Evolutionary conservation across 2,797 vertebrate genomes (phyloP).

Genomic region (Enteromius treurensis): DNA sequence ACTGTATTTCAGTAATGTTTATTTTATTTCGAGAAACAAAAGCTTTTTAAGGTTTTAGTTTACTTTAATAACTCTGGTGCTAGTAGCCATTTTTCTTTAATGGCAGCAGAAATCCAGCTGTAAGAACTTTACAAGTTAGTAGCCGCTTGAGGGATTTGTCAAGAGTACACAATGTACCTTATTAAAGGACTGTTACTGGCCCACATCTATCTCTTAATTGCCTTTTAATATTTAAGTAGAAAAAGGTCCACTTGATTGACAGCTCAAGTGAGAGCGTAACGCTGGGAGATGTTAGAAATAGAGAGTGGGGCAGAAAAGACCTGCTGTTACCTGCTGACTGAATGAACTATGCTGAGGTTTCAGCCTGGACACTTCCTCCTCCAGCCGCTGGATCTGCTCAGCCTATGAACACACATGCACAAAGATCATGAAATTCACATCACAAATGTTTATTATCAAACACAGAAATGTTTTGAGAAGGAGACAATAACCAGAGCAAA

Average conservation of each 20-base stretch:
- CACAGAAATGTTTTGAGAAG: slow-evolving; percentile 54
- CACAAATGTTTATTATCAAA: slow-evolving; percentile 58
- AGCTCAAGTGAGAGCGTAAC: not conserved
- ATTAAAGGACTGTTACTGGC: not conserved
- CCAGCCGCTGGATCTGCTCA: slow-evolving; percentile 53
- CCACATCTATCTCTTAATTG: not conserved
- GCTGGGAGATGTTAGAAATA: not conserved
- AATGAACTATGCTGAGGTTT: slow-evolving; percentile 53
- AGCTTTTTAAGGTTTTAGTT: not conserved
- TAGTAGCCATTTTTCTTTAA: not conserved
- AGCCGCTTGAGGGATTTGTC: not conserved
- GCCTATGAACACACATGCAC: slow-evolving; percentile 56
- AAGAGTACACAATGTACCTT: not conserved
- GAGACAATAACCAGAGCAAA: slow-evolving; percentile 58
- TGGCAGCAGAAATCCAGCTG: not conserved
- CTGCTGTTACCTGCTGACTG: slow-evolving; percentile 66
- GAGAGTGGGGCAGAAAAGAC: slow-evolving; percentile 14
- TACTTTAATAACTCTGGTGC: not conserved
- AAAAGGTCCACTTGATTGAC: too few species aligned
- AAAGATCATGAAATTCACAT: slow-evolving; percentile 50
- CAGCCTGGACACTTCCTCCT: slow-evolving; percentile 54
- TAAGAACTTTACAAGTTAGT: not conserved
- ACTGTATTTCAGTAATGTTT: too few species aligned
- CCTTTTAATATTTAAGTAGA: not conserved
- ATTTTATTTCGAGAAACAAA: too few species aligned